Percentiles rank a stretch among this genome's conserved stretches.
phyloP scores from a whole-genome alignment of 2,797 vertebrate species.

The Dryobates pubescens region DNA sequence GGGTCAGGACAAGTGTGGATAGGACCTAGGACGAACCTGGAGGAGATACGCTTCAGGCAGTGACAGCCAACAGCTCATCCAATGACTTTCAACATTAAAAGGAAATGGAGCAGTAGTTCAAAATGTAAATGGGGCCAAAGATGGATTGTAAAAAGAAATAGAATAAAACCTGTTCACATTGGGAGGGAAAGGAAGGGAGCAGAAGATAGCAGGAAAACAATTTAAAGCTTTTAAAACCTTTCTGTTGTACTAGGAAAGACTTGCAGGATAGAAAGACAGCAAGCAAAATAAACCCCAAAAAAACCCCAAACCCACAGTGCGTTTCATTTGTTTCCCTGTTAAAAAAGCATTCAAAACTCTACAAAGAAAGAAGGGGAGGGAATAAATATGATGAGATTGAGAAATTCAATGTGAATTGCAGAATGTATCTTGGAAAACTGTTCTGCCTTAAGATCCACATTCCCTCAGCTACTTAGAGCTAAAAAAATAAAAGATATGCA shows the following conservation, averaged over 20 bases:
- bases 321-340: not conserved
- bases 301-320: not conserved
- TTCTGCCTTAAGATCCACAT: not conserved
- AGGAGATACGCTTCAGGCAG: not conserved
- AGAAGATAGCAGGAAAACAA: not conserved
- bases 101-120: not conserved
- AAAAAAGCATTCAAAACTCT: not conserved
- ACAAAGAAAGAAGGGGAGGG: not conserved
- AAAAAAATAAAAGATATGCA: not conserved
- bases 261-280: not conserved
- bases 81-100: not conserved
- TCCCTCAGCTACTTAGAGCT: not conserved
- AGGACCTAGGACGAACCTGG: not conserved
- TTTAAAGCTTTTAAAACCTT: not conserved
- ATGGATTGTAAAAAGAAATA: not conserved
- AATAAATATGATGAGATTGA: not conserved
- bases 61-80: not conserved
- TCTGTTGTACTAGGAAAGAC: not conserved
- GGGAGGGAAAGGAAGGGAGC: not conserved
- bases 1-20: conserved; percentile 34
- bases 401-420: not conserved
- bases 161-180: not conserved
- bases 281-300: not conserved
- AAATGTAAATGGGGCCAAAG: not conserved
- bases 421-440: not conserved